Evolutionary conservation across 2,797 vertebrate species (phyloP), one percentile per base, ranked within the genome.

Genomic region (Lithobates sylvaticus): DNA sequence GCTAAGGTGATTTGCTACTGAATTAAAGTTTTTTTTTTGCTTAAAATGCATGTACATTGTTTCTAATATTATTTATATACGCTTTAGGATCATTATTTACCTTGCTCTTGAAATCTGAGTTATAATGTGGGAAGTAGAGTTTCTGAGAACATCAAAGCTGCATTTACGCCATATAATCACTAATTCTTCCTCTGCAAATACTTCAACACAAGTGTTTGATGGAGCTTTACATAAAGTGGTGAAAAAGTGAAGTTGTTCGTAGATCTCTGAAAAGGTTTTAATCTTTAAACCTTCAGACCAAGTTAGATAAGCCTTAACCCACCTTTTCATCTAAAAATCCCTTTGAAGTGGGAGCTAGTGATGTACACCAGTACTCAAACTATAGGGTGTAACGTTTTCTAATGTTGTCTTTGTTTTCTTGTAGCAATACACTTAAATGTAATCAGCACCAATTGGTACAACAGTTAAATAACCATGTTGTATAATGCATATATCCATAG

Each of bases 141-240:
- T 87, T 69, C 36, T 76, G 29, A 29, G 27, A 76, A 84, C 86
- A 79, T 87, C 86, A 87, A 87, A 84, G 86, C 76, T 74, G 58
- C 42, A 84, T 70, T 75, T 83, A 68, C 27, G 50, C 44, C 32
- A 64, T 69, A n/a, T 76, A 84, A 84, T 34, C 61, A 75, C 47
- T 87, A 82, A 78, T 80, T 80, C 76, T 84, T 83, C 65, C 71
- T 79, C 76, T 70, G 69, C 81, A 87, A 87, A 87, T 61, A 87
- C 86, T 87, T 84, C 72, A 79, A 75, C 71, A 75, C 67, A 87
- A 87, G 86, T 87, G 81, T 87, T 87, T 87, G 76, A 87, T 85
- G 84, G 88, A 88, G 83, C 13, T 72, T 54, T 23, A 86, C 84
- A 84, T 65, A 87, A 90, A 85, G 64, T 65, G 58, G 21, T 8